phyloP scores from a whole-genome alignment of 2,797 vertebrate species.

The Acipenser oxyrinchus region DNA sequence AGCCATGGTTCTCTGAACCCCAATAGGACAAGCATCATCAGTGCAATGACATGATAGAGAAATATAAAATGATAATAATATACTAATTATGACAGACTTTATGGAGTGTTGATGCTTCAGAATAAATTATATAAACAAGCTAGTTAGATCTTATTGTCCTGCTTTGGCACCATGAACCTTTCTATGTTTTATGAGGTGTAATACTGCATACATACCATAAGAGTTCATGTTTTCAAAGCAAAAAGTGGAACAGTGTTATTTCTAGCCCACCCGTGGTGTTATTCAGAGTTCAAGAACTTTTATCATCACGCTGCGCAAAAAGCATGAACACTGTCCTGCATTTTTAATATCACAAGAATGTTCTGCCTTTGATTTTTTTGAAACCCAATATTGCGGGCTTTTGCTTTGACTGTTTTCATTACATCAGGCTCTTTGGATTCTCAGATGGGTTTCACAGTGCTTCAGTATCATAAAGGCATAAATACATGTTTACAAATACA shows the following conservation, averaged over 20 bases:
- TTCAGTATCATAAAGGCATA: slow-evolving; percentile 2
- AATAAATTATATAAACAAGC: no score
- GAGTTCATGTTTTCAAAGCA: slow-evolving; percentile 2
- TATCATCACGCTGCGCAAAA: background rate
- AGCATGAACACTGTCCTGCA: background rate
- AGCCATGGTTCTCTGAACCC: slow-evolving; percentile 51
- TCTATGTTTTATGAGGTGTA: background rate
- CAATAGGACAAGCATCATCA: slow-evolving; percentile 29
- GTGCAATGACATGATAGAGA: no score
- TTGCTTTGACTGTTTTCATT: slow-evolving; percentile 18
- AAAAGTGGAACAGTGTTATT: slow-evolving; percentile 7
- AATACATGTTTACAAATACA: slow-evolving; percentile 3
- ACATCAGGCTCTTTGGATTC: slow-evolving; percentile 9
- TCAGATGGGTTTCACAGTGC: slow-evolving; percentile 16
- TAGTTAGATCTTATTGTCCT: background rate
- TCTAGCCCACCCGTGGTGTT: background rate
- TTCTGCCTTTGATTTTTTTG: background rate
- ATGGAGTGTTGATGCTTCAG: no score
- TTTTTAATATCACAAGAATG: slow-evolving; percentile 5
- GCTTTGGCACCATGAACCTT: background rate
- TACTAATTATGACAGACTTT: no score
- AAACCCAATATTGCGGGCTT: background rate
- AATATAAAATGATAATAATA: no score
- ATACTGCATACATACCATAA: background rate
- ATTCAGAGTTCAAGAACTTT: slow-evolving; percentile 7